Evolutionary conservation across 2,113 vertebrate species (phyloP).

Genomic region (Climacteris rufus): DNA sequence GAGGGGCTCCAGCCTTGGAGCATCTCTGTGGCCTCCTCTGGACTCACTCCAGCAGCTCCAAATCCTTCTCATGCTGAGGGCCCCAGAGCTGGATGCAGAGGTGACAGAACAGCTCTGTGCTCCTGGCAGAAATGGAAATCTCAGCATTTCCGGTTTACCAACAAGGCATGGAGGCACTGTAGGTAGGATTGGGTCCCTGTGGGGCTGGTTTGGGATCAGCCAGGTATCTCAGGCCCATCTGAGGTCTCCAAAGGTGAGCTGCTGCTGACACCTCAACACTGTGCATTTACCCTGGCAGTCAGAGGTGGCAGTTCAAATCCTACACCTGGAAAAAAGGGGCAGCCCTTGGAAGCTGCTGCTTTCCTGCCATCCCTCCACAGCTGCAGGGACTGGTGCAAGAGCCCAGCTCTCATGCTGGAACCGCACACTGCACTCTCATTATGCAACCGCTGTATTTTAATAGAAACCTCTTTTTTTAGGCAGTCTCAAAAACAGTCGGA

Average conservation of each 20-base stretch:
- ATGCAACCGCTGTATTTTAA: conserved; percentile 40
- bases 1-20: neutral
- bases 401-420: neutral
- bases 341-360: neutral
- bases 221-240: neutral
- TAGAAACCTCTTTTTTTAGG: conserved; percentile 41
- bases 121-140: neutral
- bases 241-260: neutral
- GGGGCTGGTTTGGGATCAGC: neutral
- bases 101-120: neutral
- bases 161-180: neutral
- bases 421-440: neutral
- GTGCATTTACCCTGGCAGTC: neutral
- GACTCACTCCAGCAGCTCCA: neutral
- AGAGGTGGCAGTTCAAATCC: accelerated
- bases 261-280: neutral
- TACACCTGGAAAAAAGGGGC: neutral
- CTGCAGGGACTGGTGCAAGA: neutral
- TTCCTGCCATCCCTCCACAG: neutral
- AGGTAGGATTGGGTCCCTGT: neutral
- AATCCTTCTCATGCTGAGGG: neutral
- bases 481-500: conserved; percentile 3
- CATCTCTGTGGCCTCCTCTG: neutral
- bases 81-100: neutral
- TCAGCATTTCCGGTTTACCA: neutral